Evolutionary conservation across 1,140 invertebrate species (phyloP).

Genomic region (Drosophila sulfurigaster): DNA sequence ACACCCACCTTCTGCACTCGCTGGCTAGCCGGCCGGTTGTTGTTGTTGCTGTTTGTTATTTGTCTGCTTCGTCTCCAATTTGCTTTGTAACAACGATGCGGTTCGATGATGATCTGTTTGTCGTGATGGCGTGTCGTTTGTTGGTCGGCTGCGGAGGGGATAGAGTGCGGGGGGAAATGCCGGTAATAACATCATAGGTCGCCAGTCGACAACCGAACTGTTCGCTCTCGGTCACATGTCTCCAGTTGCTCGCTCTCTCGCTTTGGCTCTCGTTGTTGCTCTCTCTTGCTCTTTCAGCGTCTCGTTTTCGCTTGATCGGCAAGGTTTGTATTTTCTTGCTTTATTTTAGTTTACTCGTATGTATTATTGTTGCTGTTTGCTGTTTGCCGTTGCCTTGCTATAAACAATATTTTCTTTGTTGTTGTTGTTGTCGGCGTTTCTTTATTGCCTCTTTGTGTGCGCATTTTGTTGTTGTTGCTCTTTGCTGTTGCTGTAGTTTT

Average conservation of each 20-base stretch:
- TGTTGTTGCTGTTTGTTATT: constrained; percentile 30
- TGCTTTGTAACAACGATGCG: constrained; percentile 55
- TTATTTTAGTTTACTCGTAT: constrained; percentile 31
- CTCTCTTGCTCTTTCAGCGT: not conserved
- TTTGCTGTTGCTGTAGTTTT: constrained; percentile 32
- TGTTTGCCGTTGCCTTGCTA: constrained; percentile 23
- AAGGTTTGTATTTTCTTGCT: constrained; percentile 53
- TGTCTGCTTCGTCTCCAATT: constrained; percentile 49
- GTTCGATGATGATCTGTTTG: constrained; percentile 56
- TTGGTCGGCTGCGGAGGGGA: not conserved
- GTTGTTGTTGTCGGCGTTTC: constrained; percentile 48
- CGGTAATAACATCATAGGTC: constrained; percentile 78
- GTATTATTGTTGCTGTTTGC: constrained; percentile 13
- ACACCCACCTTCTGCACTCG: not conserved
- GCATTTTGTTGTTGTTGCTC: constrained; percentile 34
- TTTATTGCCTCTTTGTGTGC: constrained; percentile 59
- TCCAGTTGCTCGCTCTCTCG: not conserved
- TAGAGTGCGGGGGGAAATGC: constrained; percentile 17
- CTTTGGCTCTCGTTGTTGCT: not conserved
- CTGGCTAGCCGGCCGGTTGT: constrained; percentile 64
- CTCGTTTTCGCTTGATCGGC: constrained; percentile 36
- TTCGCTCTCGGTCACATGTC: constrained; percentile 53
- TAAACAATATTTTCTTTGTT: constrained; percentile 60
- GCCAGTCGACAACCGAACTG: constrained; percentile 17
- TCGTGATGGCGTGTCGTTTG: not conserved